phyloP scores from a whole-genome alignment of 2,888 invertebrate genomes.

The Phymatocera aterrima region DNA sequence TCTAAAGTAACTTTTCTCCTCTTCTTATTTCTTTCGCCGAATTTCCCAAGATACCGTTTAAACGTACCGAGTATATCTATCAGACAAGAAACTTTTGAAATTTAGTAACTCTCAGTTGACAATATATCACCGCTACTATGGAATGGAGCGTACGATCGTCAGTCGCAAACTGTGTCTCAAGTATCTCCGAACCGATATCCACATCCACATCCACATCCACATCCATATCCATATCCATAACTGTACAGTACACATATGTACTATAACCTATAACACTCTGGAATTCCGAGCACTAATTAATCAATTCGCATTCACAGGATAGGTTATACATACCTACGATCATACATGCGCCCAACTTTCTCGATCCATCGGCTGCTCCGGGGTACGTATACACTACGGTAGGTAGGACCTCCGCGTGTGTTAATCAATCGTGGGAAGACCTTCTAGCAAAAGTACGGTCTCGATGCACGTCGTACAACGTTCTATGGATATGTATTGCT shows the following conservation, averaged over 20 bases:
- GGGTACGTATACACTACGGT: not conserved
- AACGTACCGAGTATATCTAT: too few species aligned
- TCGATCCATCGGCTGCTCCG: too few species aligned
- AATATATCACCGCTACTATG: not conserved
- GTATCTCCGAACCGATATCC: too few species aligned
- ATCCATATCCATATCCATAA: too few species aligned
- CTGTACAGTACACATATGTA: too few species aligned
- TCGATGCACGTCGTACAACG: not conserved
- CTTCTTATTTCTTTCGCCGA: too few species aligned
- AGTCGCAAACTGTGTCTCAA: not conserved
- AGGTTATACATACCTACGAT: too few species aligned
- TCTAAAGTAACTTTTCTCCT: too few species aligned
- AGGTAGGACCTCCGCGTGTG: not conserved
- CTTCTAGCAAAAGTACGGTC: not conserved
- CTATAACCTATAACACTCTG: too few species aligned
- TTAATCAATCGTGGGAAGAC: constrained; percentile 26
- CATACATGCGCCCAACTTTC: constrained; percentile 8
- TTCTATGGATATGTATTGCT: constrained; percentile 9
- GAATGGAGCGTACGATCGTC: not conserved
- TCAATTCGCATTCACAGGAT: constrained; percentile 10
- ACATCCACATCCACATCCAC: too few species aligned
- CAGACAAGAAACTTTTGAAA: not conserved
- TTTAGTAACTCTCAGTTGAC: not conserved
- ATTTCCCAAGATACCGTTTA: too few species aligned
- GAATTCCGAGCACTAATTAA: constrained; percentile 16